Evolutionary conservation across 2,888 invertebrate species (phyloP).

Genomic region (Argynnis bischoffii): DNA sequence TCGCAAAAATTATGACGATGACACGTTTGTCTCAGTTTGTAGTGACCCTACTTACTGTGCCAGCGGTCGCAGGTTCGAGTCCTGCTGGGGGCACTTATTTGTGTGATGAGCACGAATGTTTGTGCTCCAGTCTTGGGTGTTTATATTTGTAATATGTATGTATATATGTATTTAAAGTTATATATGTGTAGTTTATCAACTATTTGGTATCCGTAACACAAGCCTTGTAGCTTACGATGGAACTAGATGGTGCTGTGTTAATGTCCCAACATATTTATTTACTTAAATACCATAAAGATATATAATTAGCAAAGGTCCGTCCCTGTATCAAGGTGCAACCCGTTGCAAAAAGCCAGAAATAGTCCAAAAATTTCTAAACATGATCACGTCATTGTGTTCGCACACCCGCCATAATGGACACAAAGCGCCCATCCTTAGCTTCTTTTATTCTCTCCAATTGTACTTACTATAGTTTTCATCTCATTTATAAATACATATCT

Average conservation of each 20-base stretch:
- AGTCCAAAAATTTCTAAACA: slow-evolving; percentile 79
- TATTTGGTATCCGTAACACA: no score
- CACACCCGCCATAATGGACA: slow-evolving; percentile 79
- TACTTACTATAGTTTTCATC: slow-evolving; percentile 53
- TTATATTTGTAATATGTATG: no score
- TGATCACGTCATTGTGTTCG: slow-evolving; percentile 71
- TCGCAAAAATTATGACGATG: no score
- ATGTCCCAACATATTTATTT: neutral
- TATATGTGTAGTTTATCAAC: no score
- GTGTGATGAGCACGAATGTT: no score
- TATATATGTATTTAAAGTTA: no score
- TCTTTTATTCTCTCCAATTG: slow-evolving; percentile 75
- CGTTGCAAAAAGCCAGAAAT: slow-evolving; percentile 79
- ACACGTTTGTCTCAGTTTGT: no score
- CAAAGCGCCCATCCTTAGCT: slow-evolving; percentile 80
- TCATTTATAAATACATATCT: slow-evolving; percentile 52
- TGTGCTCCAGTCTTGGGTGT: no score
- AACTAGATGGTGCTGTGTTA: neutral
- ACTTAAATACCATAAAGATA: neutral
- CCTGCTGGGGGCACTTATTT: no score
- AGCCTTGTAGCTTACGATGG: no score
- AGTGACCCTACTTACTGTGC: no score
- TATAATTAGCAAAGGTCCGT: slow-evolving; percentile 45
- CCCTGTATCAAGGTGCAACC: slow-evolving; percentile 78
- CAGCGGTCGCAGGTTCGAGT: no score